Conservation (phyloP, 2,113 vertebrate genomes). For the Tragelaphus strepsiceros region DNA sequence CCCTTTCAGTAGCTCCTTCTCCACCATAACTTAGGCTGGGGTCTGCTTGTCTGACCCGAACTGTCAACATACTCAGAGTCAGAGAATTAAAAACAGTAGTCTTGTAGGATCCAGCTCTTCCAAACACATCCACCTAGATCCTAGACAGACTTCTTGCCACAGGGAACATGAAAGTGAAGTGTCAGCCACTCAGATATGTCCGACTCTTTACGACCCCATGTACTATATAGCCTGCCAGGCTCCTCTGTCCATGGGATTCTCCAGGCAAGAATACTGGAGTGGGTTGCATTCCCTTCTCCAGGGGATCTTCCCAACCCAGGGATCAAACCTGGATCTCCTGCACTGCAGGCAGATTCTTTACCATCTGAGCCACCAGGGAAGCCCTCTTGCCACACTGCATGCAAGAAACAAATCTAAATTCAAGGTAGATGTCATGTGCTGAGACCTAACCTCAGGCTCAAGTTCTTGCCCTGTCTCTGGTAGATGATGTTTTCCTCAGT, state of each 20-base stretch:
- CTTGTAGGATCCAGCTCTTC: not conserved
- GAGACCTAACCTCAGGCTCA: not conserved
- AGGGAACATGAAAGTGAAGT: not conserved
- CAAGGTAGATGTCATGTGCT: not conserved
- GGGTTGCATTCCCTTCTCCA: not conserved
- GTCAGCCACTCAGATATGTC: not conserved
- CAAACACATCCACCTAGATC: not conserved
- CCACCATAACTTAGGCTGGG: not conserved
- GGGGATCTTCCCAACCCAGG: not conserved
- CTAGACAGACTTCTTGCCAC: not conserved
- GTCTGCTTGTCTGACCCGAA: not conserved
- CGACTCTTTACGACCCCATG: accelerated
- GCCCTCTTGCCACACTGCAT: not conserved
- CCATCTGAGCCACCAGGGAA: not conserved
- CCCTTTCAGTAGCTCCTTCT: not conserved
- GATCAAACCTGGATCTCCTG: not conserved
- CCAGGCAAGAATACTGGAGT: not conserved
- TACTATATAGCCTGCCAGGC: not conserved
- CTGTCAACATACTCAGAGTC: not conserved
- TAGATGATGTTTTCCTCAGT: not conserved
- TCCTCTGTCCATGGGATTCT: not conserved
- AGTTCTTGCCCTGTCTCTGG: not conserved
- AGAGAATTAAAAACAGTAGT: conserved; percentile 22
- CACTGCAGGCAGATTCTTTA: not conserved
- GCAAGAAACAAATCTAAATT: not conserved